Conservation (phyloP, 2,797 vertebrate species). For the Emydoidea blandingii region DNA sequence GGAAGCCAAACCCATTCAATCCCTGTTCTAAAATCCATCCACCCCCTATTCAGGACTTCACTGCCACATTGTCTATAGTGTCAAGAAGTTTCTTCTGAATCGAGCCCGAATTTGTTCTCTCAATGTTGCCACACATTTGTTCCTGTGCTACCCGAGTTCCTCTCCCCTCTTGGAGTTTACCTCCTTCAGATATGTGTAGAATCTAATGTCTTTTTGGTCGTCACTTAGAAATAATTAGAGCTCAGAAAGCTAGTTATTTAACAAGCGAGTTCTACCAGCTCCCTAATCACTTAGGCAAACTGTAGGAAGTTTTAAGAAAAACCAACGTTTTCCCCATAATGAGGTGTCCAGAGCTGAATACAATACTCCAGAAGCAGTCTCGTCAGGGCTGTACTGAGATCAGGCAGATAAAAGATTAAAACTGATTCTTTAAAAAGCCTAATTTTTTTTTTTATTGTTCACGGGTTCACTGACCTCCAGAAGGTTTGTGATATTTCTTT, state of each 20-base stretch:
- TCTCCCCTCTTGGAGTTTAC: neutral
- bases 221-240: neutral
- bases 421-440: neutral
- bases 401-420: neutral
- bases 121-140: neutral
- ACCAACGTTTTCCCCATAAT: fast-evolving
- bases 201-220: fast-evolving
- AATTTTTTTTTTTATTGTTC: fast-evolving
- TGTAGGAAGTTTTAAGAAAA: neutral
- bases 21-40: neutral
- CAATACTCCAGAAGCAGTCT: no score
- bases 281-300: neutral
- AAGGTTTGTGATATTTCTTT: neutral
- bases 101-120: neutral
- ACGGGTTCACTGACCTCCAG: neutral
- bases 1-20: neutral
- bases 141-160: neutral
- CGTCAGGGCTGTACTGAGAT: neutral
- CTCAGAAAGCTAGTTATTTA: no score
- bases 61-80: neutral
- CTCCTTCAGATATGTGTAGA: neutral
- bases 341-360: neutral
- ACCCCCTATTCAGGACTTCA: neutral
- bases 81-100: neutral
- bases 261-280: neutral